Conservation (phyloP, 1,140 invertebrate genomes). For the Rhyacophila brunnea region DNA sequence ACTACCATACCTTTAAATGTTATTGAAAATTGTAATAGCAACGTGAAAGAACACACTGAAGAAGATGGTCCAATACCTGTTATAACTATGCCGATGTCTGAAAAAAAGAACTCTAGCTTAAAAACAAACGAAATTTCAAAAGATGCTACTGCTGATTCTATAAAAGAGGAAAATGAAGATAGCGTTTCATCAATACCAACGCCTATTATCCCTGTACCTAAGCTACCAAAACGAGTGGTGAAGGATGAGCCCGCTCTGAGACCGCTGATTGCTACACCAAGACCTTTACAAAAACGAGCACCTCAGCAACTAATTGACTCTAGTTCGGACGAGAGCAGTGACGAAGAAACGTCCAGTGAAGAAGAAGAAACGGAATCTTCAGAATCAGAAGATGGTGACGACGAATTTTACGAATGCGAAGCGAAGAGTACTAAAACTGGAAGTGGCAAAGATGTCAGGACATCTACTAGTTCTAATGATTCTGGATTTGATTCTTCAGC, state of each 20-base stretch:
- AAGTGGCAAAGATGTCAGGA: conserved; percentile 49
- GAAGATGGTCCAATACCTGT: not conserved
- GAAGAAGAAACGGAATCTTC: conserved; percentile 44
- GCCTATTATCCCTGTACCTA: conserved; percentile 23
- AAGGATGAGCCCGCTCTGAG: conserved; percentile 55
- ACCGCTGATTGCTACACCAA: conserved; percentile 57
- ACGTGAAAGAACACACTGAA: not conserved
- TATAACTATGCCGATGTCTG: not conserved
- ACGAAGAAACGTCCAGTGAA: conserved; percentile 38
- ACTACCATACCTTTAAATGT: no score
- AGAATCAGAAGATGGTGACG: conserved; percentile 23
- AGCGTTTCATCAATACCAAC: not conserved
- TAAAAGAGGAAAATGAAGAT: not conserved
- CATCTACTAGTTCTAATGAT: conserved; percentile 60
- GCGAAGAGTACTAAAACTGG: conserved; percentile 35
- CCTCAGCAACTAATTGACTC: conserved; percentile 47
- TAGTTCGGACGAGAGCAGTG: conserved; percentile 43
- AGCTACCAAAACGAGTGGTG: conserved; percentile 39
- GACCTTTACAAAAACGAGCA: conserved; percentile 56
- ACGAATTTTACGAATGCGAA: conserved; percentile 52
- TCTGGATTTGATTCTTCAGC: conserved; percentile 61
- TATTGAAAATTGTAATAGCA: no score
- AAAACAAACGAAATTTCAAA: not conserved
- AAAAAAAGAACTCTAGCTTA: not conserved
- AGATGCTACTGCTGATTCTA: not conserved